Base-by-base conservation (phyloP, 2,113 vertebrate species). In the Heteronetta atricapilla region DNA sequence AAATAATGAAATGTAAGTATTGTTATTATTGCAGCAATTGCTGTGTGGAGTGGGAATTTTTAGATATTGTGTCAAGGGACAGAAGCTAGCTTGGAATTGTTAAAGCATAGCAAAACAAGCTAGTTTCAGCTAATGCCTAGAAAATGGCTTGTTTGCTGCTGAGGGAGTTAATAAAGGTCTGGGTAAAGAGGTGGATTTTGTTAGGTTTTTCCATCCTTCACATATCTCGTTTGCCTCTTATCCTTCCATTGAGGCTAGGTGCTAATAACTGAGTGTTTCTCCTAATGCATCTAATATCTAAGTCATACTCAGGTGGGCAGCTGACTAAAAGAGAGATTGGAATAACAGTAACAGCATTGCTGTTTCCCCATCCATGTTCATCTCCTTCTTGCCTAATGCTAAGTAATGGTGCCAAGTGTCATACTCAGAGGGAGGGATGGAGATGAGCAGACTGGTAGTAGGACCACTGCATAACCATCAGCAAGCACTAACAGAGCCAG, bases 1-100 rank as follows among this genome's bases (percentile, higher is more conserved):
- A 96, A 92, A 95, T 96, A 96, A 96, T 94, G 95, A 91, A 94
- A 93, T 90, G 8, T 95, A 97, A 96, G 93, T 93, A 96, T 93
- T 94, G 92, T 96, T 94, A 89, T 96, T 97, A 85, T 92, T 95
- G 82, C 74, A 74, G 92, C 81, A 96, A 93, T 96, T 96, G 92
- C 88, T 89, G 58, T 90, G 91, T 75, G 62, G 82, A 93, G 83
- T 82, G 88, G 2, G 6, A 75, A 69, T 82, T 94, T 93, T 90
- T 84, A 93, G 44, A 44, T 88, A 64, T 0, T 58, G 40, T 84
- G 58, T 92, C 80, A 94, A 90, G 92, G 85, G 86, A 89, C 22
- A 36, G 78, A 40, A 89, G 40, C 40, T 66, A 59, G 36, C 40
- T 62, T 89, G 40, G 70, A 84, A 86, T 53, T 58, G 56, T 53